Conservation (phyloP, 2,797 vertebrate genomes). For the Orestias chungarensis region DNA sequence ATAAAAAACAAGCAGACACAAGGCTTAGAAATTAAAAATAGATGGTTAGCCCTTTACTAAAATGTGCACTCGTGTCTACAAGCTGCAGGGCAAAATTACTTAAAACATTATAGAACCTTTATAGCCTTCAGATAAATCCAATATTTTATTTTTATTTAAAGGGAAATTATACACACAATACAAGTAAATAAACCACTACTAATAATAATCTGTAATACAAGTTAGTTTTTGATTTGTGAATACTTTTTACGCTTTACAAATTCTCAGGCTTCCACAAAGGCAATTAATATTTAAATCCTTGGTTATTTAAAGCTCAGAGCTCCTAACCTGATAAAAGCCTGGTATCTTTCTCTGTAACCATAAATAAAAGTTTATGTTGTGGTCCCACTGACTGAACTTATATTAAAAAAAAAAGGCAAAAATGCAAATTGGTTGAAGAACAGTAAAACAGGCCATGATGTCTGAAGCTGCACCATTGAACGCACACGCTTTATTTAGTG, state of each 20-base stretch:
- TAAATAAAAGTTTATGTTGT: too few relatives aligned
- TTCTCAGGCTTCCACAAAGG: background rate
- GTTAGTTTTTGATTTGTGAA: too few relatives aligned
- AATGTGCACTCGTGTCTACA: background rate
- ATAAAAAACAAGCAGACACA: background rate
- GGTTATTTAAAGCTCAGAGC: background rate
- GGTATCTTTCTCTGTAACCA: background rate
- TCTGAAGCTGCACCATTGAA: background rate
- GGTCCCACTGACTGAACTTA: too few relatives aligned
- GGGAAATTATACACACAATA: too few relatives aligned
- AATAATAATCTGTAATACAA: background rate
- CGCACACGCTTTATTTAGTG: background rate
- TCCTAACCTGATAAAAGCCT: background rate
- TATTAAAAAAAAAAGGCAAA: background rate
- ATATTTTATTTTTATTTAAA: background rate
- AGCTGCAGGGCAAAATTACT: background rate
- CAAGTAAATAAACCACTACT: background rate
- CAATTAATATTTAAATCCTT: background rate
- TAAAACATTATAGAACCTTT: background rate
- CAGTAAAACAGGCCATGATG: background rate
- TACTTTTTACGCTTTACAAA: background rate
- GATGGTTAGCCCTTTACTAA: background rate
- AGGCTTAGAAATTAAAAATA: background rate
- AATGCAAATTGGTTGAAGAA: background rate
- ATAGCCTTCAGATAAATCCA: background rate